A percentile compares a stretch with the other conserved stretches of the same genome.
Evolutionary conservation across 2,797 vertebrate genomes (phyloP).

Genomic region (Phoeniculus purpureus): DNA sequence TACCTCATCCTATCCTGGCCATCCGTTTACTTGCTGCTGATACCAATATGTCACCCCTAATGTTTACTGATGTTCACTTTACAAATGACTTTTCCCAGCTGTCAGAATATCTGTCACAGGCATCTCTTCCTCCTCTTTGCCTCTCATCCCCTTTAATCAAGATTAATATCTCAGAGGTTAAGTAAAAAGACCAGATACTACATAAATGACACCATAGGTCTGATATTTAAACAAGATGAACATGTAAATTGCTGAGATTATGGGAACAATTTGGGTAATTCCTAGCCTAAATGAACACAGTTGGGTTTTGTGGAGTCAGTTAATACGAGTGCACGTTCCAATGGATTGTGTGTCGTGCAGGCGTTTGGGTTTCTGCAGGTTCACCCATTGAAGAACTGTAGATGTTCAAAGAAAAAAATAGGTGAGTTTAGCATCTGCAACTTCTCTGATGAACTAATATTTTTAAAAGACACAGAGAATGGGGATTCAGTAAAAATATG

Average conservation of each 20-base stretch:
- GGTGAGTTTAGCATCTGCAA: not conserved
- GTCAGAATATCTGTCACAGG: constrained; percentile 43
- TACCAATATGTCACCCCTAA: constrained; percentile 25
- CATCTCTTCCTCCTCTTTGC: constrained; percentile 32
- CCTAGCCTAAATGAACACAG: constrained; percentile 38
- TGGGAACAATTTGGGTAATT: constrained; percentile 52
- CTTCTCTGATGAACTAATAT: not conserved
- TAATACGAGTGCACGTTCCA: not conserved
- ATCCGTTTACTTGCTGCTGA: not conserved
- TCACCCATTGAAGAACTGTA: not conserved
- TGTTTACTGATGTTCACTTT: constrained; percentile 65
- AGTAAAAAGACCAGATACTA: constrained; percentile 50
- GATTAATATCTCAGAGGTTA: constrained; percentile 63
- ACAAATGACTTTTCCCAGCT: constrained; percentile 50
- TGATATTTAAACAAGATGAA: constrained; percentile 55
- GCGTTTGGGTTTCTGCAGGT: not conserved
- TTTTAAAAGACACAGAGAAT: constrained; percentile 3
- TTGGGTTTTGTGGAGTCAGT: constrained; percentile 26
- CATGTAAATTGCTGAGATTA: constrained; percentile 48
- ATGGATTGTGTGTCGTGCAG: not conserved
- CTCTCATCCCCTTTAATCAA: constrained; percentile 61
- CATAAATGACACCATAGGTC: constrained; percentile 24
- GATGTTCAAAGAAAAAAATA: not conserved
- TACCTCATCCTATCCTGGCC: not conserved
- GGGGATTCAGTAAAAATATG: not conserved